Evolutionary conservation across 2,888 invertebrate genomes (phyloP), one percentile per base, ranked within the genome.

Genomic region (Synanthedon vespiformis): DNA sequence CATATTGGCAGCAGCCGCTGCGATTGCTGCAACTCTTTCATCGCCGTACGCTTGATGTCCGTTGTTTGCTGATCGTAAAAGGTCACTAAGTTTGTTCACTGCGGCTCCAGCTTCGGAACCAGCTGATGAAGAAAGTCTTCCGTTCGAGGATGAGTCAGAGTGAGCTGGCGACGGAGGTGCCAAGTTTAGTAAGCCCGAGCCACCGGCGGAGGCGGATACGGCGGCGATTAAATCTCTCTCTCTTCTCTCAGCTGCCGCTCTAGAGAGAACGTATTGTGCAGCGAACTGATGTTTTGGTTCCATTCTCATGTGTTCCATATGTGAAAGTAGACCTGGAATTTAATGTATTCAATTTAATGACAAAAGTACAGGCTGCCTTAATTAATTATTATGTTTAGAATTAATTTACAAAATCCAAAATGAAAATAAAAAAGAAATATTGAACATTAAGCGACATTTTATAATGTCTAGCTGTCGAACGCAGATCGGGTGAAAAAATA

Each of bases 291-390:
- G 96, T 79, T 97, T 97, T 0, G 96, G 96, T 77, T 97, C 96
- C 96, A 96, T 96, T 69, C 96, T 90, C 96, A 97, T 96, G 76
- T 96, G 96, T 70, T 97, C 96, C 96, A 97, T 96, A 77, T 97
- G 97, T 55, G 95, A 94, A 55, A 97, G 89, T 40, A 97, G 90
- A 70, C 96, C 97, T 97, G 87, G 34, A 89, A 86, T 63, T 34
- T 10, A 10, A 34, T 10, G 34, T 10, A 34, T 34, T 10, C 10
- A 34, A 34, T 34, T 34, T 34, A 34, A 34, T 34, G 10, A 34
- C 34, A 34, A 27, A 5, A 2, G 34, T 34, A 34, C 8, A 34
- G 27, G 8, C 27, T 2, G 27, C 27, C 27, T 27, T 34, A 2
- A 34, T 6, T 34, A 10, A 34, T 34, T 10, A 8, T 2, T 34